phyloP scores from a whole-genome alignment of 2,888 invertebrate genomes.

The Lasiommata megera region DNA sequence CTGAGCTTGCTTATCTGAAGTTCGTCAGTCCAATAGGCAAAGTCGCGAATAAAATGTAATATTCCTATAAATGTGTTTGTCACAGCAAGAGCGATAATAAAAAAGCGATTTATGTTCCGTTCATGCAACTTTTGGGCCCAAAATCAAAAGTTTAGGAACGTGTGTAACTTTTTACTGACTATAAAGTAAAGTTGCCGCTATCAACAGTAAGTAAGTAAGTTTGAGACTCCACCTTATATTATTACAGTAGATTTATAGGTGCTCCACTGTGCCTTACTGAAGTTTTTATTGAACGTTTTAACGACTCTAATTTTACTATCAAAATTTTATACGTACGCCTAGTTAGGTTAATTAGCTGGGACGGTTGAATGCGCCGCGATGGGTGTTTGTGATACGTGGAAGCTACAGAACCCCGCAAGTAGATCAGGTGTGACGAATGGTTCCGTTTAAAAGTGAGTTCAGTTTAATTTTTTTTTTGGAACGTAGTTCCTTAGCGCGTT shows the following conservation, averaged over 20 bases:
- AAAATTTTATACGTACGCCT: conserved; percentile 52
- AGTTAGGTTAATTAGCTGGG: conserved; percentile 67
- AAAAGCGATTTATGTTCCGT: background rate
- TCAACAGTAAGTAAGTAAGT: conserved; percentile 19
- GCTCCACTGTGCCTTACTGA: conserved; percentile 46
- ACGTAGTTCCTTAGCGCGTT: too few species aligned
- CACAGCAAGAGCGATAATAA: background rate
- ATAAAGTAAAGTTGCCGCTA: conserved; percentile 31
- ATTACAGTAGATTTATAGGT: conserved; percentile 61
- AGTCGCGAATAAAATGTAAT: too few species aligned
- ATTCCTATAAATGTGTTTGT: background rate
- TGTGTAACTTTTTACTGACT: conserved; percentile 34
- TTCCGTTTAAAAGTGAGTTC: conserved; percentile 24
- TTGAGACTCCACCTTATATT: conserved; percentile 38
- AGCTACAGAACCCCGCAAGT: conserved; percentile 4
- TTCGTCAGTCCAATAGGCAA: too few species aligned
- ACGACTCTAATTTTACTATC: conserved; percentile 59
- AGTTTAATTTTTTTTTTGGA: too few species aligned
- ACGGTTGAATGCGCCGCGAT: conserved; percentile 52
- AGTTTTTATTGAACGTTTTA: conserved; percentile 62
- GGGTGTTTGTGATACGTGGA: conserved; percentile 8
- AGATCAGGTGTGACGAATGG: conserved; percentile 7
- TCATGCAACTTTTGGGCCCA: background rate
- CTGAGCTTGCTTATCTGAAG: too few species aligned
- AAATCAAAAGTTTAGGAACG: conserved; percentile 21